phyloP scores from a whole-genome alignment of 2,113 vertebrate species.

The Istiophorus platypterus region DNA sequence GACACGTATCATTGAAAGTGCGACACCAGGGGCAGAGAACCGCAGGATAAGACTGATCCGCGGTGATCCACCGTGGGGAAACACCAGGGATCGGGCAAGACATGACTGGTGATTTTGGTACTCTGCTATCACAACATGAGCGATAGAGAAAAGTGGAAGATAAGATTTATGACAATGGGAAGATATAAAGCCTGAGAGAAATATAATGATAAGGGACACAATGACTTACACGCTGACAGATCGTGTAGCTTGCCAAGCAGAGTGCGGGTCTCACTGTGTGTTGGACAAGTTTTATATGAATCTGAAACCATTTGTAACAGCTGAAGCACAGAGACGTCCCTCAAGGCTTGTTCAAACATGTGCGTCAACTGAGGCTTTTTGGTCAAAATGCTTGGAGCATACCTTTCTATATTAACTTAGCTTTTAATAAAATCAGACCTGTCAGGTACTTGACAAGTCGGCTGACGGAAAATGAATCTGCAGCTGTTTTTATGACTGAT shows the following conservation, averaged over 20 bases:
- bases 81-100: too few relatives aligned
- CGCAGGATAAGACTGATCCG: background rate
- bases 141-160: background rate
- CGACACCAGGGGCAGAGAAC: background rate
- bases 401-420: too few relatives aligned
- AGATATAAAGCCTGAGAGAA: slow-evolving; percentile 23
- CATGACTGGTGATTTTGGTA: background rate
- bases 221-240: slow-evolving; percentile 39
- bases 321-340: background rate
- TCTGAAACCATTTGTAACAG: too few relatives aligned
- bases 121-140: slow-evolving; percentile 1
- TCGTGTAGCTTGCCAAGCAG: slow-evolving; percentile 13
- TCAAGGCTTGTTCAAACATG: background rate
- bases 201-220: slow-evolving; percentile 18
- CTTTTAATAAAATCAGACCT: too few relatives aligned
- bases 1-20: too few relatives aligned
- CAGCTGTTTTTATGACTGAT: too few relatives aligned
- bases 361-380: background rate
- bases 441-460: too few relatives aligned
- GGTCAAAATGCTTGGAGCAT: background rate
- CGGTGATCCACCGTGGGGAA: background rate
- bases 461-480: too few relatives aligned
- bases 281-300: background rate
- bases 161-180: slow-evolving; percentile 37
- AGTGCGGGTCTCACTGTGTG: background rate